Conservation (phyloP, 2,797 vertebrate genomes). For the Florisuga fusca region DNA sequence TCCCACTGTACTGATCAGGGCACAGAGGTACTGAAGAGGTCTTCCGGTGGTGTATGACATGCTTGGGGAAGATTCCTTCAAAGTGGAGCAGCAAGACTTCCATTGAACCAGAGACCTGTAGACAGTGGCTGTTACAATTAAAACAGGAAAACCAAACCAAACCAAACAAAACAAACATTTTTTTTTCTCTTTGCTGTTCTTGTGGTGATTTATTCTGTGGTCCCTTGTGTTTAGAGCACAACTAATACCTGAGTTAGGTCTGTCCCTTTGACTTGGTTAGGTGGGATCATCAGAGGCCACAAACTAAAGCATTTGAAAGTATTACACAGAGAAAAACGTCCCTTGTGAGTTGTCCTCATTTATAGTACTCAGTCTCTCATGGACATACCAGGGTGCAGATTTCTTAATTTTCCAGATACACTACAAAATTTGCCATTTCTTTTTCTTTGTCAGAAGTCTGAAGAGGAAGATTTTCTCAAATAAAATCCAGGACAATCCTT, state of each 20-base stretch:
- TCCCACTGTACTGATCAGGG: not conserved
- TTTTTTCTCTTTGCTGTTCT: not conserved
- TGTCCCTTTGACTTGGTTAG: not conserved
- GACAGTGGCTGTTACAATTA: not conserved
- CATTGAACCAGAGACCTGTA: not conserved
- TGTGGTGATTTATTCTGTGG: rapidly evolving
- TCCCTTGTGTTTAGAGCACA: not conserved
- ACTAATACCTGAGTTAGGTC: not conserved
- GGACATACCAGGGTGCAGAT: not conserved
- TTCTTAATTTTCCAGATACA: not conserved
- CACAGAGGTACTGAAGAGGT: rapidly evolving
- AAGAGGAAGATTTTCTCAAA: not conserved
- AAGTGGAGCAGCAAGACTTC: rapidly evolving
- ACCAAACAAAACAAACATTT: not conserved
- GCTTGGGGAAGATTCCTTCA: not conserved
- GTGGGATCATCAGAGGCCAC: not conserved
- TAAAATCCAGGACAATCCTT: not conserved
- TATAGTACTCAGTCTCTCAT: not conserved
- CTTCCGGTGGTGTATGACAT: not conserved
- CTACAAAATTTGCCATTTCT: not conserved
- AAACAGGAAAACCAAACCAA: not conserved
- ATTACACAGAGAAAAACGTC: not conserved
- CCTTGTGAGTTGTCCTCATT: not conserved
- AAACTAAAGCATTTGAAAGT: not conserved
- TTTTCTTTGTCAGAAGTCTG: not conserved